Conservation (phyloP, 2,113 vertebrate genomes). For the Eclectus roratus region DNA sequence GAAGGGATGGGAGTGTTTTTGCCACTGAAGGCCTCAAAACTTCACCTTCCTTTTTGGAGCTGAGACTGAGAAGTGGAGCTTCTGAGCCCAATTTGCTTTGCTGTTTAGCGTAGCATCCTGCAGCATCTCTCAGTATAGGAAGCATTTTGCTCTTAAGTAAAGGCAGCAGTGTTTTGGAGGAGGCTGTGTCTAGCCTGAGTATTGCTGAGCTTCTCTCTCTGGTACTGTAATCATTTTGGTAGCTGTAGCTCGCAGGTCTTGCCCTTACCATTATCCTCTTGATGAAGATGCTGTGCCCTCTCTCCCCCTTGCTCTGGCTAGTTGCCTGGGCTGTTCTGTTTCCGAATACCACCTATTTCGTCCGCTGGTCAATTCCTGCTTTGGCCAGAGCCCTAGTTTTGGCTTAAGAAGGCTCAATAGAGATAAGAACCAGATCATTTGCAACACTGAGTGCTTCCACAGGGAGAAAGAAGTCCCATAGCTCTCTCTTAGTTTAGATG, state of each 20-base stretch:
- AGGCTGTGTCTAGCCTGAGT: background rate
- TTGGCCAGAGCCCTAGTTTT: background rate
- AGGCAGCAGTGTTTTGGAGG: background rate
- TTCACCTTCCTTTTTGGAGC: background rate
- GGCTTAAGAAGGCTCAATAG: background rate
- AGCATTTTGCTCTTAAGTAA: background rate
- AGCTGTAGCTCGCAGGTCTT: background rate
- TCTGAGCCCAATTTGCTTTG: background rate
- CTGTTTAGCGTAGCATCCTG: background rate
- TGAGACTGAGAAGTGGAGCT: background rate
- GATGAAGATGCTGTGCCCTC: background rate
- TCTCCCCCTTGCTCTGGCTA: background rate
- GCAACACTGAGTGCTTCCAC: background rate
- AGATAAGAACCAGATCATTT: background rate
- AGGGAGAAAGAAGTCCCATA: background rate
- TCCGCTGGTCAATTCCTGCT: fast-evolving
- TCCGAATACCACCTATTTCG: background rate
- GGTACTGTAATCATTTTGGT: background rate
- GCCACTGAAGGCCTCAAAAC: background rate
- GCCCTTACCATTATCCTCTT: background rate
- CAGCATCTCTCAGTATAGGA: background rate
- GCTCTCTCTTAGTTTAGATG: background rate
- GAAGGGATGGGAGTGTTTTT: background rate
- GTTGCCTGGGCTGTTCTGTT: background rate
- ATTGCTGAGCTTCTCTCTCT: background rate